These are phyloP conservation scores for Oncopodura yosiiana DNA, from an alignment of 1,140 invertebrate species.

Conservation along the genomic window DNA sequence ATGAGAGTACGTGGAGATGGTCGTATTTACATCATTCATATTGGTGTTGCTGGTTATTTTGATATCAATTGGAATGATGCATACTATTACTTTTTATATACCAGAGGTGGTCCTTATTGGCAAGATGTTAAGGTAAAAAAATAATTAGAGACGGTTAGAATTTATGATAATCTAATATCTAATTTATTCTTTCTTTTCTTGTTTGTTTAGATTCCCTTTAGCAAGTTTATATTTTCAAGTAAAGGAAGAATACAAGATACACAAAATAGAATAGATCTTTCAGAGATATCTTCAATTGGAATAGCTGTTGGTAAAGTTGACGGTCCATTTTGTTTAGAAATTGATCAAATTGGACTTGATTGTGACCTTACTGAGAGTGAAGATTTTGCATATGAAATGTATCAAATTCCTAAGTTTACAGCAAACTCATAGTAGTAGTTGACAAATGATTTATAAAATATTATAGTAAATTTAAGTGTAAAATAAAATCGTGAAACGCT, in stretches of 20 bases:
- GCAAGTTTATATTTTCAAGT: slow-evolving; percentile 73
- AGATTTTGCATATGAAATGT: slow-evolving; percentile 84
- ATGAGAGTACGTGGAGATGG: slow-evolving; percentile 84
- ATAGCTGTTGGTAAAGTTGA: slow-evolving; percentile 63
- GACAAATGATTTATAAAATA: background rate
- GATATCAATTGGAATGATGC: slow-evolving; percentile 77
- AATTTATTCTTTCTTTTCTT: slow-evolving; percentile 5
- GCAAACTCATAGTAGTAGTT: slow-evolving; percentile 39
- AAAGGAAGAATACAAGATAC: slow-evolving; percentile 81
- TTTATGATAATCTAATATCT: background rate
- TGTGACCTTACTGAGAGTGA: slow-evolving; percentile 61
- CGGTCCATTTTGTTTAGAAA: slow-evolving; percentile 81
- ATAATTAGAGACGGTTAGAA: background rate
- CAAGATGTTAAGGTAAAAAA: slow-evolving; percentile 65
- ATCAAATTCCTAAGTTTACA: slow-evolving; percentile 56
- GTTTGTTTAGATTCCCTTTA: slow-evolving; percentile 74
- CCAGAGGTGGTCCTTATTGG: slow-evolving; percentile 94
- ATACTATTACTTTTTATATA: slow-evolving; percentile 71
- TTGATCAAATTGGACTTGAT: slow-evolving; percentile 82
- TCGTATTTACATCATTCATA: slow-evolving; percentile 68
- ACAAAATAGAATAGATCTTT: slow-evolving; percentile 52
- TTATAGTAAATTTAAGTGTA: too few species aligned
- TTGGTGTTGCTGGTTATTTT: slow-evolving; percentile 56
- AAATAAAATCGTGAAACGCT: too few species aligned
- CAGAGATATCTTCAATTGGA: slow-evolving; percentile 61